Conservation (phyloP, 1,140 invertebrate species). For the Notospermus geniculatus region DNA sequence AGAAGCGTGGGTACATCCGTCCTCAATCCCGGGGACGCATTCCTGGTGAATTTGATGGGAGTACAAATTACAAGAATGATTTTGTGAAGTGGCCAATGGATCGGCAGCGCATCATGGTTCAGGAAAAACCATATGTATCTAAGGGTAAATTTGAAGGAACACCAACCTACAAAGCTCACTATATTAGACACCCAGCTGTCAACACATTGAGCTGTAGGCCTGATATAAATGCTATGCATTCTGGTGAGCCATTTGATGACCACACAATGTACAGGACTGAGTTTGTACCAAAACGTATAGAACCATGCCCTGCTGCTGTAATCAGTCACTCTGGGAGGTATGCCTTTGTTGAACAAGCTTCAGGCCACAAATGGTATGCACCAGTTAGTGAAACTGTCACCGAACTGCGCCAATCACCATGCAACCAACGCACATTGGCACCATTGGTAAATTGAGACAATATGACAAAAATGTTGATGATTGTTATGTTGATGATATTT, state of each 20-base stretch:
- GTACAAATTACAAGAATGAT: conserved; percentile 52
- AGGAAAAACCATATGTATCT: conserved; percentile 27
- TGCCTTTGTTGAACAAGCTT: conserved; percentile 27
- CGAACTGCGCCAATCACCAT: background rate
- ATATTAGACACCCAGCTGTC: conserved; percentile 32
- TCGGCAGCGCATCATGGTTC: no score
- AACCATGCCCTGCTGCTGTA: conserved; percentile 44
- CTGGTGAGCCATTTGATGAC: conserved; percentile 47
- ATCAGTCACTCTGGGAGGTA: conserved; percentile 38
- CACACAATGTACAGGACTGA: conserved; percentile 52
- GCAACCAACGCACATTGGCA: background rate
- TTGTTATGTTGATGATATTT: no score
- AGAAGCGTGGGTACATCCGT: conserved; percentile 29
- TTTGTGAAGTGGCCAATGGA: conserved; percentile 47
- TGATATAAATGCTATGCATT: conserved; percentile 29
- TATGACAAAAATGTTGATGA: no score
- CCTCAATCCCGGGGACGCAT: conserved; percentile 33
- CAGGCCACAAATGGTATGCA: conserved; percentile 45
- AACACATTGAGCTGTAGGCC: conserved; percentile 41
- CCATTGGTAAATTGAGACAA: no score
- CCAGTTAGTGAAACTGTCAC: conserved; percentile 17
- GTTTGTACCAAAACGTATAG: conserved; percentile 44
- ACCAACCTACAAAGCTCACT: conserved; percentile 51
- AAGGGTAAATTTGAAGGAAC: conserved; percentile 52
- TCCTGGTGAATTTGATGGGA: conserved; percentile 46